A percentile compares a stretch with the other conserved stretches of the same genome.
These are phyloP conservation scores for Euthynnus affinis DNA, from an alignment of 2,797 vertebrate species.

Conservation along the genomic window DNA sequence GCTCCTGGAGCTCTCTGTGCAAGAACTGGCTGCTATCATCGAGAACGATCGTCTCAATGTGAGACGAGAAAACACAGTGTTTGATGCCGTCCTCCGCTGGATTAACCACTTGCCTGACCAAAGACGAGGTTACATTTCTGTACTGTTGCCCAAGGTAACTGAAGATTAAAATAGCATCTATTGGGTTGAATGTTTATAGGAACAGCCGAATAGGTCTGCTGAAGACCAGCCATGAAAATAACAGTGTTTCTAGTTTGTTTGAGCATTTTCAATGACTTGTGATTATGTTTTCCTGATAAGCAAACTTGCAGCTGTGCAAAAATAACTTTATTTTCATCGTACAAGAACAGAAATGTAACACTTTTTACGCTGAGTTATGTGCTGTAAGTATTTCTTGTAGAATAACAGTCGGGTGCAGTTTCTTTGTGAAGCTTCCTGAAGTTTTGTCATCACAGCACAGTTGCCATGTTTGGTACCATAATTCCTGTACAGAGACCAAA, in stretches of 20 bases:
- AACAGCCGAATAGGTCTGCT: not conserved
- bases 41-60: constrained; percentile 86
- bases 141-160: constrained; percentile 65
- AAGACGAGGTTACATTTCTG: constrained; percentile 35
- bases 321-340: no score
- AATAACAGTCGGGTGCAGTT: not conserved
- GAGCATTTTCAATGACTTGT: no score
- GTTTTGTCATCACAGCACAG: not conserved
- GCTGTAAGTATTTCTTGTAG: not conserved
- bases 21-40: constrained; percentile 82
- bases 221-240: not conserved
- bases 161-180: not conserved
- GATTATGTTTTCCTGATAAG: no score
- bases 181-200: not conserved
- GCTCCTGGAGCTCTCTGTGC: constrained; percentile 67
- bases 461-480: no score
- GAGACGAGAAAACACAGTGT: constrained; percentile 76
- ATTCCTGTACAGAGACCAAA: no score
- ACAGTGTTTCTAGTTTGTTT: not conserved
- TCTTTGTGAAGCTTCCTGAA: not conserved
- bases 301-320: no score
- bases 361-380: no score
- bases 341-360: no score
- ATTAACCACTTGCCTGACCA: constrained; percentile 49
- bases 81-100: constrained; percentile 64